Percentiles rank a stretch among this genome's conserved stretches.
Evolutionary conservation across 2,113 vertebrate species (phyloP).

Genomic region (Triplophysa rosa): DNA sequence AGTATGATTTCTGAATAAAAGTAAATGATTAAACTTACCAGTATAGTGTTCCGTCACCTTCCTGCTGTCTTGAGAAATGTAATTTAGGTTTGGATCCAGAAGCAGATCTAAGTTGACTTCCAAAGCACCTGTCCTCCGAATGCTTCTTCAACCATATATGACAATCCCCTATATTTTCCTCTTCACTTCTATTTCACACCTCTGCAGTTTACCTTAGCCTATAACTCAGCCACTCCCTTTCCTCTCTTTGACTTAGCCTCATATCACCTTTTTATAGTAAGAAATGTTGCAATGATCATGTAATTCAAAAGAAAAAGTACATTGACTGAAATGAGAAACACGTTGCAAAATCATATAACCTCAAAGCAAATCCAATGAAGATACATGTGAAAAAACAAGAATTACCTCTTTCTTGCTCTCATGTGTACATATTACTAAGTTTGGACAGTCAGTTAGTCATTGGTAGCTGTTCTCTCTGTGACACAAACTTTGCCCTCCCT

Average conservation of each 20-base stretch:
- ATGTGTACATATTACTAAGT: not conserved
- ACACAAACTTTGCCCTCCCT: not conserved
- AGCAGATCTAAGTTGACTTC: not conserved
- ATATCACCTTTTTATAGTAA: not conserved
- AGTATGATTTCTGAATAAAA: not conserved
- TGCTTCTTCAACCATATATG: not conserved
- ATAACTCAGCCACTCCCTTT: not conserved
- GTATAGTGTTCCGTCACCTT: not conserved
- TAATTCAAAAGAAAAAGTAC: not conserved
- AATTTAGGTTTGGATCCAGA: not conserved
- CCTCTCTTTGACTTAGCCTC: not conserved
- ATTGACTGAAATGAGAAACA: not conserved
- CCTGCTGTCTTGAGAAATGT: not conserved
- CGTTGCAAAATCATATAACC: no score
- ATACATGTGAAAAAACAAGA: not conserved
- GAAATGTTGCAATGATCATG: not conserved
- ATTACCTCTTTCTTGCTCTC: not conserved
- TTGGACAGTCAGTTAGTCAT: slow-evolving; percentile 2
- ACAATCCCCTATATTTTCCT: not conserved
- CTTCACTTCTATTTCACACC: not conserved
- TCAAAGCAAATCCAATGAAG: not conserved
- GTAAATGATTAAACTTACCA: not conserved
- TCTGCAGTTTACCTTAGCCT: not conserved
- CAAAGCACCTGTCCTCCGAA: slow-evolving; percentile 5
- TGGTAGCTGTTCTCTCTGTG: not conserved